Conservation (phyloP, 2,797 vertebrate genomes). For the Bryconaethiops microstoma region DNA sequence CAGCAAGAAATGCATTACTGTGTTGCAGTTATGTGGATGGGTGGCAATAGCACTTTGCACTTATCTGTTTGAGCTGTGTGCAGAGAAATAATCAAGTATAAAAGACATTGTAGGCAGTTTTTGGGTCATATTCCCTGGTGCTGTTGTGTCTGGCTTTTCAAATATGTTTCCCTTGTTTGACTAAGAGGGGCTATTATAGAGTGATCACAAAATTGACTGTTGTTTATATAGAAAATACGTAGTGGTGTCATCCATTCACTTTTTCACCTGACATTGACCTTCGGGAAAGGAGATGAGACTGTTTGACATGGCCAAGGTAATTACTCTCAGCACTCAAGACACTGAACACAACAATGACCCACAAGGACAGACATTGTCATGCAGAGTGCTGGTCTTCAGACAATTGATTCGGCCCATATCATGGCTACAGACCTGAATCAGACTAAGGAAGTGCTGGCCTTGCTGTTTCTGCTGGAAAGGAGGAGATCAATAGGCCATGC, state of each 20-base stretch:
- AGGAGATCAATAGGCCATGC: slow-evolving; percentile 74
- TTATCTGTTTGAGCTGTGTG: not conserved
- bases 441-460: slow-evolving; percentile 65
- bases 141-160: not conserved
- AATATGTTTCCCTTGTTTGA: not conserved
- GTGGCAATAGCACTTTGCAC: not conserved
- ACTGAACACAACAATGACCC: slow-evolving; percentile 54
- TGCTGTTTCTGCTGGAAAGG: slow-evolving; percentile 63
- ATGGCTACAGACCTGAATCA: slow-evolving; percentile 76
- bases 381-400: slow-evolving; percentile 67
- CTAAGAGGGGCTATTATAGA: not conserved
- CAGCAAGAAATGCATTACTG: not conserved
- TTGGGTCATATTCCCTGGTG: not conserved
- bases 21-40: not conserved
- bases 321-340: slow-evolving; percentile 50
- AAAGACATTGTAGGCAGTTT: not conserved
- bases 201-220: not conserved
- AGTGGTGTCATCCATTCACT: slow-evolving; percentile 16
- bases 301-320: slow-evolving; percentile 53
- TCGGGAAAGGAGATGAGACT: slow-evolving; percentile 33
- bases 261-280: slow-evolving; percentile 7
- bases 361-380: slow-evolving; percentile 66
- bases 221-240: slow-evolving; percentile 21
- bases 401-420: slow-evolving; percentile 76
- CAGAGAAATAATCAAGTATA: not conserved